phyloP scores from a whole-genome alignment of 2,888 invertebrate species.

The Andrena dorsata region DNA sequence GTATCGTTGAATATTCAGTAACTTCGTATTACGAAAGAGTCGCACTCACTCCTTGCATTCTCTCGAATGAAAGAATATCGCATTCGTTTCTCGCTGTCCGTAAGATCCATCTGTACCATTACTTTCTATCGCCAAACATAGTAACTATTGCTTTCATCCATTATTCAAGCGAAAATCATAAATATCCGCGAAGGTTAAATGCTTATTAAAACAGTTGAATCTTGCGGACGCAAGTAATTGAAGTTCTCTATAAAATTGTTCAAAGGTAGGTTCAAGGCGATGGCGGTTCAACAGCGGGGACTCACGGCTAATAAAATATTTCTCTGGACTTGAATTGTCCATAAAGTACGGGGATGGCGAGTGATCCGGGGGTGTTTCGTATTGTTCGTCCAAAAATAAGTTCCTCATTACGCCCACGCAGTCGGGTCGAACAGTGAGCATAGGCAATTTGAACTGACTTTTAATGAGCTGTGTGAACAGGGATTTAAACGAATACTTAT shows the following conservation, averaged over 20 bases:
- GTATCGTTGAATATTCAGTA: slow-evolving; percentile 9
- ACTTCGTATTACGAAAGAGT: background rate
- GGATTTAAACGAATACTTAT: slow-evolving; percentile 47
- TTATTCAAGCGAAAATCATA: background rate
- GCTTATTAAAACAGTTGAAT: slow-evolving; percentile 50
- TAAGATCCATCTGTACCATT: slow-evolving; percentile 57
- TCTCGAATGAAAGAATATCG: slow-evolving; percentile 72
- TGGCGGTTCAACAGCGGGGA: slow-evolving; percentile 7
- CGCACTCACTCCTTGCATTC: slow-evolving; percentile 67
- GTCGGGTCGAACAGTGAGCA: slow-evolving; percentile 89
- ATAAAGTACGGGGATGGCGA: slow-evolving; percentile 89
- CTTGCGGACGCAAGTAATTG: slow-evolving; percentile 15
- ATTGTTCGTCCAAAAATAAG: slow-evolving; percentile 87
- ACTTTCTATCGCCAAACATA: background rate
- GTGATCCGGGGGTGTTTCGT: slow-evolving; percentile 87
- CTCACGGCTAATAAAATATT: slow-evolving; percentile 89
- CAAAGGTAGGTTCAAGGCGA: slow-evolving; percentile 36
- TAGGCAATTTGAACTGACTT: slow-evolving; percentile 89
- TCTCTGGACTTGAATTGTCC: slow-evolving; percentile 88
- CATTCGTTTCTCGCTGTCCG: slow-evolving; percentile 64
- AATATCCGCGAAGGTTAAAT: background rate
- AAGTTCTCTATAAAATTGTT: slow-evolving; percentile 67
- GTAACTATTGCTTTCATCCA: background rate
- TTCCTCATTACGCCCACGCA: slow-evolving; percentile 88
- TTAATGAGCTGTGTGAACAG: slow-evolving; percentile 87